These are phyloP conservation scores for Pantherophis vulpinus DNA, from an alignment of 2,797 vertebrate genomes.

Conservation along the genomic window DNA sequence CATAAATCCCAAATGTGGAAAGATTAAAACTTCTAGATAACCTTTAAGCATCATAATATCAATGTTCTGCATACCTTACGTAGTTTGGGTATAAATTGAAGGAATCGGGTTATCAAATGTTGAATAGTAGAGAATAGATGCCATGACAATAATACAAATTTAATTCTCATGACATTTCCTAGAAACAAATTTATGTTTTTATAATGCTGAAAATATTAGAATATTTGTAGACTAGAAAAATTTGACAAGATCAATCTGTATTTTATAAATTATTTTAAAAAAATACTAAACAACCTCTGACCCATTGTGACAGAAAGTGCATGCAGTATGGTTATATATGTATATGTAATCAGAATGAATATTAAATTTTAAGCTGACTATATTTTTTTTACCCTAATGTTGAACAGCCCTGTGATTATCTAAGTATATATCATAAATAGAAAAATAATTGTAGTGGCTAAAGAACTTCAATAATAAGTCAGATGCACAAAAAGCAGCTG, in stretches of 20 bases:
- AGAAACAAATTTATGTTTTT: background rate
- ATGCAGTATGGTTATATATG: background rate
- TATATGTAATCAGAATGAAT: background rate
- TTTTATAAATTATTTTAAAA: background rate
- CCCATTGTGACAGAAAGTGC: background rate
- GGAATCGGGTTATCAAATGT: background rate
- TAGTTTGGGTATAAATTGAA: background rate
- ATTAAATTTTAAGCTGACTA: background rate
- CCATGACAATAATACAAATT: background rate
- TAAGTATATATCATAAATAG: background rate
- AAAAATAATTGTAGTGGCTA: too few relatives aligned
- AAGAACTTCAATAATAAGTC: too few relatives aligned
- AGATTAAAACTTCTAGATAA: background rate
- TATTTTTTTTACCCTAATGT: background rate
- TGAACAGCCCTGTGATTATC: background rate
- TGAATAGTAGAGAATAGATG: background rate
- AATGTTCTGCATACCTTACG: background rate
- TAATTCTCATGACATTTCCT: background rate
- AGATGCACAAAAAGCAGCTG: background rate
- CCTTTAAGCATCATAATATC: background rate
- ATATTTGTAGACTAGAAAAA: background rate
- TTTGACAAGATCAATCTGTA: background rate
- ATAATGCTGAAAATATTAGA: background rate
- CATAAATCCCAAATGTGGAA: background rate
- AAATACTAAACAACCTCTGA: background rate